A percentile compares a stretch with the other conserved stretches of the same genome.
phyloP scores from a whole-genome alignment of 2,113 vertebrate species.

The Pardalotus punctatus region DNA sequence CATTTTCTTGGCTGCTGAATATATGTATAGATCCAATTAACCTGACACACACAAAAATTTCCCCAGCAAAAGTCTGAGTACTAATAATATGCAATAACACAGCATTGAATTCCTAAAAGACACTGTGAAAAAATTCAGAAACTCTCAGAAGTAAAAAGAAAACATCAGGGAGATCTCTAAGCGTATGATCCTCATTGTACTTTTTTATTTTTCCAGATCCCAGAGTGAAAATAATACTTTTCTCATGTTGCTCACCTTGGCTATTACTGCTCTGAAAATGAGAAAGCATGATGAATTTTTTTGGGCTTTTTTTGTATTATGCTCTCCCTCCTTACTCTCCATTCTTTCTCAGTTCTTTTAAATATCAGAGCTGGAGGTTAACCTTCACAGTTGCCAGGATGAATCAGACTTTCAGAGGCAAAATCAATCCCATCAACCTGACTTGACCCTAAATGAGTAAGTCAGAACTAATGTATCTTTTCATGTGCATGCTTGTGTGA shows the following conservation, averaged over 20 bases:
- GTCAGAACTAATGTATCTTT: slow-evolving; percentile 20
- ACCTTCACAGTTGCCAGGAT: neutral
- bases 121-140: neutral
- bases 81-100: neutral
- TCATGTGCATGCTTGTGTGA: slow-evolving; percentile 42
- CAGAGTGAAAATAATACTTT: neutral
- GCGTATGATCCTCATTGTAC: neutral
- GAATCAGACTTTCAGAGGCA: slow-evolving; percentile 51
- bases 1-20: neutral
- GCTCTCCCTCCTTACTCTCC: neutral
- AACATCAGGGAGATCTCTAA: neutral
- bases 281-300: neutral
- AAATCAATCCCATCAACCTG: slow-evolving; percentile 5
- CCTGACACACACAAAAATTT: neutral
- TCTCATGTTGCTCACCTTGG: neutral
- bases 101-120: neutral
- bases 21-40: neutral
- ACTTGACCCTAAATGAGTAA: slow-evolving; percentile 53
- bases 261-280: neutral
- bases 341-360: neutral
- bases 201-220: neutral
- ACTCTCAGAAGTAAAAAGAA: neutral
- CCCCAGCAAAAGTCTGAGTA: neutral
- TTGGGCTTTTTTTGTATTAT: neutral
- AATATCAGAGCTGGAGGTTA: neutral